A percentile compares a stretch with the other conserved stretches of the same genome.
Conservation (phyloP, 2,888 invertebrate genomes). For the Lasius fuliginosus region DNA sequence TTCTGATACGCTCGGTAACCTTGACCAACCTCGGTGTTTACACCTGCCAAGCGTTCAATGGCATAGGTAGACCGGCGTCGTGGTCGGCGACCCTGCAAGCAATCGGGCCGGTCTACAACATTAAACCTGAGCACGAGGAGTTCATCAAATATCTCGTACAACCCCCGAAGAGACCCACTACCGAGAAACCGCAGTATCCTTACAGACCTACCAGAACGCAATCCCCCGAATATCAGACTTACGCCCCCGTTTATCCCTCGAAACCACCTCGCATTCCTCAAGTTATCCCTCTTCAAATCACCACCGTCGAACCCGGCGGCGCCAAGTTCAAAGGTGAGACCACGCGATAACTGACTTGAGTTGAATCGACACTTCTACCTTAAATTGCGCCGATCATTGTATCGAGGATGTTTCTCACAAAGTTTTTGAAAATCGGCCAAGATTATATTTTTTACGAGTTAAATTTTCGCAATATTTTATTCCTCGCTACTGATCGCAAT, state of each 20-base stretch:
- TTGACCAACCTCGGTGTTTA: slow-evolving; percentile 93
- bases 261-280: slow-evolving; percentile 77
- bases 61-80: slow-evolving; percentile 91
- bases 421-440: background rate
- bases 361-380: background rate
- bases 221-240: slow-evolving; percentile 80
- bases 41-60: slow-evolving; percentile 96
- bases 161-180: slow-evolving; percentile 86
- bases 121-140: slow-evolving; percentile 87
- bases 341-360: background rate
- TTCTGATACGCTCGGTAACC: slow-evolving; percentile 91
- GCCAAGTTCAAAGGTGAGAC: slow-evolving; percentile 81
- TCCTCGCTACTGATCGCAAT: background rate
- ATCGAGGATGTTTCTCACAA: background rate
- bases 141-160: slow-evolving; percentile 89
- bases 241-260: slow-evolving; percentile 84
- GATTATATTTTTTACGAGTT: background rate
- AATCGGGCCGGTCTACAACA: slow-evolving; percentile 90
- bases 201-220: slow-evolving; percentile 80
- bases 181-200: slow-evolving; percentile 83
- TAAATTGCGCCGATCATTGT: background rate
- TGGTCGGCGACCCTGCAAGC: slow-evolving; percentile 92
- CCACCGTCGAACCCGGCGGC: slow-evolving; percentile 60
- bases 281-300: slow-evolving; percentile 78
- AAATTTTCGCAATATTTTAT: background rate